These are phyloP conservation scores for Ctena decussata DNA, from an alignment of 2,888 invertebrate genomes.

Conservation along the genomic window DNA sequence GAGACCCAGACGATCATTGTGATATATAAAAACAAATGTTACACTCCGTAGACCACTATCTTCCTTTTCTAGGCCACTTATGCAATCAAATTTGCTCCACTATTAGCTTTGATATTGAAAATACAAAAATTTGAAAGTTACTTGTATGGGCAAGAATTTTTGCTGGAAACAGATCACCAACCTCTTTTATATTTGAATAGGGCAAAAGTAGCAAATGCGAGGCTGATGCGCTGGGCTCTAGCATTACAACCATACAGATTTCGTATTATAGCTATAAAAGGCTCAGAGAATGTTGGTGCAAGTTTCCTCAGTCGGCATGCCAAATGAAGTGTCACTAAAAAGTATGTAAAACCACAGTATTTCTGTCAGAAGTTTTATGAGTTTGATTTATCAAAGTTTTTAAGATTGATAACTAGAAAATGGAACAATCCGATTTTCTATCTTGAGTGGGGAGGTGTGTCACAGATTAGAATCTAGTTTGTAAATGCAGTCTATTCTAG, in stretches of 20 bases:
- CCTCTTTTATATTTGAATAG: slow-evolving; percentile 47
- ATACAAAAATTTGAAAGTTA: slow-evolving; percentile 49
- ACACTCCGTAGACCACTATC: too few species aligned
- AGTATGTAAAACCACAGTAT: background rate
- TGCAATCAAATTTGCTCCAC: too few species aligned
- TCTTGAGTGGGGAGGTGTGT: too few species aligned
- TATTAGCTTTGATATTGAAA: slow-evolving; percentile 40
- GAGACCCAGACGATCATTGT: too few species aligned
- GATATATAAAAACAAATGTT: too few species aligned
- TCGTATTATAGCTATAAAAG: slow-evolving; percentile 42
- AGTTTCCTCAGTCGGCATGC: slow-evolving; percentile 24
- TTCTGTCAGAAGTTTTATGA: too few species aligned
- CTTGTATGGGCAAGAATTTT: slow-evolving; percentile 42
- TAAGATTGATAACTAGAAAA: too few species aligned
- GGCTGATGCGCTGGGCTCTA: slow-evolving; percentile 59
- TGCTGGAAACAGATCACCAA: slow-evolving; percentile 51
- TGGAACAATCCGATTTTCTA: too few species aligned
- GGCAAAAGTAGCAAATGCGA: slow-evolving; percentile 37
- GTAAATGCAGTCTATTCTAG: too few species aligned
- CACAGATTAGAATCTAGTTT: too few species aligned
- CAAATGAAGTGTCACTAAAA: background rate
- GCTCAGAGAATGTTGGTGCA: slow-evolving; percentile 41
- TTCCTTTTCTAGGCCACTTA: too few species aligned
- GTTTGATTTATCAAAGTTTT: too few species aligned
- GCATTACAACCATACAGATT: slow-evolving; percentile 38